These are phyloP conservation scores for Xenentodon cancila DNA, from an alignment of 2,797 vertebrate genomes.

Conservation along the genomic window DNA sequence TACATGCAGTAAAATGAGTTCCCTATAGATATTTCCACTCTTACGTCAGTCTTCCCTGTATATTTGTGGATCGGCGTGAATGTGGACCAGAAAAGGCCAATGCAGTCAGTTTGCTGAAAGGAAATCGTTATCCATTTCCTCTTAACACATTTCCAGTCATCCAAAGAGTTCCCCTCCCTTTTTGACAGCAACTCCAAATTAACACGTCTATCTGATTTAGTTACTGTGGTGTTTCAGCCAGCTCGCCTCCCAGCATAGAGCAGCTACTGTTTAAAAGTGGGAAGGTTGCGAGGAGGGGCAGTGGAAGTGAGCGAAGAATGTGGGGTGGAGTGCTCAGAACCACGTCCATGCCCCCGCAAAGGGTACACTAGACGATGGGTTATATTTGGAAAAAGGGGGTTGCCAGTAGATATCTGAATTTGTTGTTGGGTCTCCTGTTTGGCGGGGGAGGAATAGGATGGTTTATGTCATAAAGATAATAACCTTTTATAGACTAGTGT, in stretches of 20 bases:
- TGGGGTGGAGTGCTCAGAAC: conserved; percentile 51
- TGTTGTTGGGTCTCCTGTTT: conserved; percentile 34
- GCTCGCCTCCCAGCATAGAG: conserved; percentile 66
- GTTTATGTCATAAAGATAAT: conserved; percentile 61
- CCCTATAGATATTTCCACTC: conserved; percentile 29
- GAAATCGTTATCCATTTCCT: conserved; percentile 69
- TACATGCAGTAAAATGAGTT: conserved; percentile 17
- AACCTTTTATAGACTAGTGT: conserved; percentile 33
- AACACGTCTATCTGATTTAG: conserved; percentile 69
- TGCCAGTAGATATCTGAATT: conserved; percentile 64
- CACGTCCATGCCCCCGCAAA: conserved; percentile 43
- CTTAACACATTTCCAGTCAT: conserved; percentile 53
- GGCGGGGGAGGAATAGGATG: conserved; percentile 9
- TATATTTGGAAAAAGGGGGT: conserved; percentile 71
- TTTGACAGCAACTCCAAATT: conserved; percentile 72
- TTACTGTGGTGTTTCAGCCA: conserved; percentile 62
- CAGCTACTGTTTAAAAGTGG: conserved; percentile 73
- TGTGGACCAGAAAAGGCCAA: conserved; percentile 43
- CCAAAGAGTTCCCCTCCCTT: conserved; percentile 49
- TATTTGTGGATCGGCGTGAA: conserved; percentile 25
- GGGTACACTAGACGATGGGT: conserved; percentile 51
- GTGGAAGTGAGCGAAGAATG: conserved; percentile 58
- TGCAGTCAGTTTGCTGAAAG: conserved; percentile 56
- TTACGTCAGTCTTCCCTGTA: conserved; percentile 33
- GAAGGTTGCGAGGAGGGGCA: conserved; percentile 48